Conservation (phyloP, 2,888 invertebrate genomes). For the Doris montereyensis region DNA sequence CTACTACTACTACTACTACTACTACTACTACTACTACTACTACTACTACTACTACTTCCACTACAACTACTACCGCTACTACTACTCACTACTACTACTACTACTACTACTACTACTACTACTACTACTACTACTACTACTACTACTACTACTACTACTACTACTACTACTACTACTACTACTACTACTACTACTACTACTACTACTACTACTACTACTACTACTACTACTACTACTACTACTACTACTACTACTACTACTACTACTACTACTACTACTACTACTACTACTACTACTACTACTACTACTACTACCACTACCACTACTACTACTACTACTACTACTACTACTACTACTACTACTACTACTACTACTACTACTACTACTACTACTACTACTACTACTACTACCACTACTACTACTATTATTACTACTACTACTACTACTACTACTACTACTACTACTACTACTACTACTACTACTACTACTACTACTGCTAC, state of each 20-base stretch:
- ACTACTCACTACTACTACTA: background rate
- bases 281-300: background rate
- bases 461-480: background rate
- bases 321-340: background rate
- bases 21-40: background rate
- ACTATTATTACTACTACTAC: background rate
- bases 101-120: conserved; percentile 20
- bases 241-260: background rate
- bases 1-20: background rate
- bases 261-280: background rate
- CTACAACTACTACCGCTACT: conserved; percentile 3
- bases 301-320: background rate
- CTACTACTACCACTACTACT: background rate
- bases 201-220: conserved; percentile 16
- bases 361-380: background rate
- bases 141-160: conserved; percentile 20
- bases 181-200: conserved; percentile 20
- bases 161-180: conserved; percentile 20
- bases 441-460: background rate
- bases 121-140: conserved; percentile 20
- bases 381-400: background rate
- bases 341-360: background rate
- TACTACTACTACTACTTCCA: conserved; percentile 9
- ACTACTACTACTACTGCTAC: no score
- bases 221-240: background rate